Evolutionary conservation across 2,888 invertebrate genomes (phyloP).

Genomic region (Osedax fenrisi): DNA sequence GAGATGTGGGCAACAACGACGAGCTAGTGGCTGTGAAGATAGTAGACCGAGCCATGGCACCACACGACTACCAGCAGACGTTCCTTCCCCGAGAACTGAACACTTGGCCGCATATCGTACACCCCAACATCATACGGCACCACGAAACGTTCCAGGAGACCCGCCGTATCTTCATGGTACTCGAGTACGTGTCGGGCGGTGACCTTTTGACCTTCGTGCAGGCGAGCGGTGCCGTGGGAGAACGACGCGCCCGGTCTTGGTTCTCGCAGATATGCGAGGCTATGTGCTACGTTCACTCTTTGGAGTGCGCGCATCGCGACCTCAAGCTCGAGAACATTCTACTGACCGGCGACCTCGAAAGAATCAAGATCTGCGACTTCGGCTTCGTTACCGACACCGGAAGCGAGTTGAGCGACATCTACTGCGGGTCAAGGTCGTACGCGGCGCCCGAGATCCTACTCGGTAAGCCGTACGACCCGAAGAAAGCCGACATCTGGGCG

Average conservation of each 20-base stretch:
- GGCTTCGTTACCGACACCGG: constrained; percentile 49
- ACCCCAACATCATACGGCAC: constrained; percentile 39
- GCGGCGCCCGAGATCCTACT: constrained; percentile 51
- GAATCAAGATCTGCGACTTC: constrained; percentile 52
- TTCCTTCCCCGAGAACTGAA: constrained; percentile 41
- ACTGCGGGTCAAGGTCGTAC: constrained; percentile 54
- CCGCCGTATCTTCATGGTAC: constrained; percentile 47
- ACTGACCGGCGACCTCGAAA: constrained; percentile 49
- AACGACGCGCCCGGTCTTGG: constrained; percentile 47
- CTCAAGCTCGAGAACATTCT: constrained; percentile 53
- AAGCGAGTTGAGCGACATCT: constrained; percentile 50
- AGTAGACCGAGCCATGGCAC: constrained; percentile 37
- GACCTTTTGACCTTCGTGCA: constrained; percentile 51
- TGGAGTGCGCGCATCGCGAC: constrained; percentile 52
- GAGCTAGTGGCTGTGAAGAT: constrained; percentile 39
- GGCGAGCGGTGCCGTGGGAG: constrained; percentile 48
- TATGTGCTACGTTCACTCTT: constrained; percentile 49
- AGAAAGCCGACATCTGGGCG: constrained; percentile 52
- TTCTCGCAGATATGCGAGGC: constrained; percentile 39
- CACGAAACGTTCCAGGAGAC: constrained; percentile 37
- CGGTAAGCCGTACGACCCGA: constrained; percentile 52
- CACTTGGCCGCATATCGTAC: constrained; percentile 39
- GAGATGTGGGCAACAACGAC: not conserved
- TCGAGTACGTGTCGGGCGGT: constrained; percentile 51
- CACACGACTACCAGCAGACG: constrained; percentile 39